Percentiles rank a stretch among this genome's conserved stretches.
phyloP scores from a whole-genome alignment of 2,888 invertebrate species.

The Oasisia sp. region DNA sequence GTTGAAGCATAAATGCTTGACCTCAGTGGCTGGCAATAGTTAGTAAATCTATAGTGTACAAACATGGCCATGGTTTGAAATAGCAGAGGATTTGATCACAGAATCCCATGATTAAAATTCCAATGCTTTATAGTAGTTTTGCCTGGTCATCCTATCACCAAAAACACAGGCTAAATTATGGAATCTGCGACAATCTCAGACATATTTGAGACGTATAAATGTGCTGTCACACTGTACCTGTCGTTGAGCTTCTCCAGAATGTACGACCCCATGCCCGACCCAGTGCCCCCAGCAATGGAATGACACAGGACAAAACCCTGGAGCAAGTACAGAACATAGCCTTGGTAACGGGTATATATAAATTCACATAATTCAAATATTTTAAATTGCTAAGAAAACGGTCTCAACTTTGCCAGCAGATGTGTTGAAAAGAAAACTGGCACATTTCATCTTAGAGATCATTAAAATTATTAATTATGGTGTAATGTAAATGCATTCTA shows the following conservation, averaged over 20 bases:
- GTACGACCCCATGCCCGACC: conserved; percentile 97
- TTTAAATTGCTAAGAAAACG: neutral
- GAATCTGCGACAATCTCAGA: neutral
- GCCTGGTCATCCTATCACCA: too few species aligned
- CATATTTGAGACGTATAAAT: neutral
- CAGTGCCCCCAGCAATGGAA: conserved; percentile 98
- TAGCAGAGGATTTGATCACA: too few species aligned
- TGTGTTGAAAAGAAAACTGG: neutral
- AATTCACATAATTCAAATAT: neutral
- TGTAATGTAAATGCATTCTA: neutral
- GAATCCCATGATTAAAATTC: too few species aligned
- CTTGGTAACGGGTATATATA: neutral
- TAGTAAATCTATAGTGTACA: too few species aligned
- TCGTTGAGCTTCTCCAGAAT: conserved; percentile 68
- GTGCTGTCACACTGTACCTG: conserved; percentile 52
- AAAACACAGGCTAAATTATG: too few species aligned
- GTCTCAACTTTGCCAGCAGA: neutral
- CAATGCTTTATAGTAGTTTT: too few species aligned
- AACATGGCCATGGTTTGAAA: too few species aligned
- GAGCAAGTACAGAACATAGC: neutral
- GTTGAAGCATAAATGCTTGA: too few species aligned
- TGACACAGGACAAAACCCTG: conserved; percentile 97
- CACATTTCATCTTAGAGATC: neutral
- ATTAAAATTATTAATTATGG: too few species aligned
- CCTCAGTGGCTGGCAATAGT: too few species aligned